Evolutionary conservation across 2,797 vertebrate species (phyloP), one percentile per base, ranked within the genome.

Genomic region (Clarias pachynema): DNA sequence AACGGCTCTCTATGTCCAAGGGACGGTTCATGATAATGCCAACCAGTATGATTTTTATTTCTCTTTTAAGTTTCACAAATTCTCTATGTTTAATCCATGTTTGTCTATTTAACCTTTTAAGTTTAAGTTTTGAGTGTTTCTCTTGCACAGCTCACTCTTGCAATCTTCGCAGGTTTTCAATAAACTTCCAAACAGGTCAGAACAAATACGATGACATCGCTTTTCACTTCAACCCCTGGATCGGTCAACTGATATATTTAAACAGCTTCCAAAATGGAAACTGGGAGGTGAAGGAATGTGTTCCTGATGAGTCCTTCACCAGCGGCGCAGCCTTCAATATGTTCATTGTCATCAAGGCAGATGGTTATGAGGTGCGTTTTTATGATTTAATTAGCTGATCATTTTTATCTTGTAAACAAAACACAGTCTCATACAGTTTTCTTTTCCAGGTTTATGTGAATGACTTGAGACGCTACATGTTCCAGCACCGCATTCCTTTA

Each of bases 101-200:
- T 2, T 34, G 31, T 63, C 59, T 60, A 16, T 66, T 66, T 31
- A 16, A 2, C 65, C 16, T 37, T 69, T 69, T 3, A 15, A 15
- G 26, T 68, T 31, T 37, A 12, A 70, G 5, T 20, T 24, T 40
- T 2, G 9, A 70, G 20, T 40, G 20, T 40, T 40, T 10, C 3
- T 31, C 37, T 69, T 69, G 66, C 16, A 69, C 9, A 26, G 57
- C 15, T 2, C 18, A 16, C 14, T 65, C 59, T 2, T 37, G 44
- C 44, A 34, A 34, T 85, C 12, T 15, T 44, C 12, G 73, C 74
- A 87, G 87, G 2, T 87, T 88, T 88, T 31, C 4, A 53, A 53
- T 88, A 15, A 81, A 81, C 29, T 62, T 88, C 44, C 85, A 86
- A 59, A 85, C 84, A 26, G 87, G 87, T 9, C 24, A 40, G 18